Base-by-base conservation (phyloP, 2,888 invertebrate species). In the Dryocosmus kuriphilus region DNA sequence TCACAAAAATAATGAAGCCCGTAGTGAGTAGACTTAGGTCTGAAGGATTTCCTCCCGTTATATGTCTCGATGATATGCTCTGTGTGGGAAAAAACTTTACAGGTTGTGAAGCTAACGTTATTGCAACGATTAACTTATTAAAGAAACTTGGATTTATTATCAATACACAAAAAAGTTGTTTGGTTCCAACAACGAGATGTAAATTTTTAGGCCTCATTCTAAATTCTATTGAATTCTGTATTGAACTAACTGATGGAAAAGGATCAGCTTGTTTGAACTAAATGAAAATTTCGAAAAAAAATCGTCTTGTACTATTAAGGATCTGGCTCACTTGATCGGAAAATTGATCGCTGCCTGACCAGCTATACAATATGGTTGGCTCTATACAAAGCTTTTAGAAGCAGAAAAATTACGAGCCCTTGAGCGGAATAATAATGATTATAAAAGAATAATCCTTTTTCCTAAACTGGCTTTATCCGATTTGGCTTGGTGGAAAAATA, bases 161-260 rank as follows among this genome's bases (percentile, higher is more conserved):
- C 11, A 19, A n/a, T 22, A 35, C 63, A 9, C 22, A 35, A 24
- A 79, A n/a, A 51, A 74, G 77, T 57, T 27, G 32, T 11, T 46
- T 46, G 22, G 60, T 24, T 24, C 76, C 67, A 16, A 57, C 35
- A 32, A 76, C 9, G n/a, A n/a, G 19, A 35, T 71, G 67, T 19
- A 76, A 73, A 62, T 79, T 74, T 61, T 32, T 79, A 38, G 79
- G n/a, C n/a, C n/a, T n/a, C n/a, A n/a, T n/a, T n/a, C n/a, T n/a
- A n/a, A n/a, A n/a, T n/a, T n/a, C n/a, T n/a, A n/a, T n/a, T n/a
- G n/a, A n/a, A n/a, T n/a, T n/a, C n/a, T n/a, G n/a, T n/a, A n/a
- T n/a, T n/a, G n/a, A n/a, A n/a, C n/a, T n/a, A n/a, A n/a, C n/a
- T n/a, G n/a, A n/a, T n/a, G n/a, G n/a, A 22, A 32, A 32, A 27